Percentiles rank a stretch among this genome's conserved stretches.
These are phyloP conservation scores for Macrotrachela quadricornifera DNA, from an alignment of 1,140 invertebrate species.

Conservation along the genomic window DNA sequence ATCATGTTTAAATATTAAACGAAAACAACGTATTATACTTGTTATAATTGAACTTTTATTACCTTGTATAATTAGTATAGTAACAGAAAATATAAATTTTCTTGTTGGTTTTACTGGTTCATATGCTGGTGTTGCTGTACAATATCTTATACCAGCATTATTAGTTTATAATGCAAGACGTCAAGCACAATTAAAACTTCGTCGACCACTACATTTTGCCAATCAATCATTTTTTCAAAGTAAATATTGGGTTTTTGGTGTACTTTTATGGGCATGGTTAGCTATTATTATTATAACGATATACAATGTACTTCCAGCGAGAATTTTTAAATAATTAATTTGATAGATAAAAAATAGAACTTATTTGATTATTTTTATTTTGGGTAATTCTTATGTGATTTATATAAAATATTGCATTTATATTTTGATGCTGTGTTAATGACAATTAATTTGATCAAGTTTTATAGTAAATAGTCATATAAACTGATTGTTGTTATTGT, in stretches of 20 bases:
- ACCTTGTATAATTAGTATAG: constrained; percentile 57
- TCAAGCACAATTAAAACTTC: constrained; percentile 6
- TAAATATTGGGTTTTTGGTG: constrained; percentile 50
- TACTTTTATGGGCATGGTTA: constrained; percentile 56
- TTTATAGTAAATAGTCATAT: too few species aligned
- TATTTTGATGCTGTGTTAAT: too few species aligned
- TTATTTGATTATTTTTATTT: too few species aligned
- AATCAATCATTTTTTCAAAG: constrained; percentile 58
- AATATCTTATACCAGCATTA: constrained; percentile 74
- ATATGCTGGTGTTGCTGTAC: constrained; percentile 74
- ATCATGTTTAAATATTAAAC: constrained; percentile 30
- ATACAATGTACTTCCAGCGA: constrained; percentile 28
- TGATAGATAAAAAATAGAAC: neutral
- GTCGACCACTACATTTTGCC: constrained; percentile 10
- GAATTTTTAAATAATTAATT: neutral
- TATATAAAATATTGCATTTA: too few species aligned
- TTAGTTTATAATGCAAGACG: constrained; percentile 55
- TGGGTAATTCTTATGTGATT: too few species aligned
- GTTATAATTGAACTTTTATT: constrained; percentile 49
- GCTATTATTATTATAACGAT: constrained; percentile 60
- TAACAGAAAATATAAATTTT: constrained; percentile 50
- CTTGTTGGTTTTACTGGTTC: constrained; percentile 57
- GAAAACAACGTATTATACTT: constrained; percentile 21
- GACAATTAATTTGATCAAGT: too few species aligned
- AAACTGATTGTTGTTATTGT: too few species aligned